A percentile compares a stretch with the other conserved stretches of the same genome.
phyloP scores from a whole-genome alignment of 1,140 invertebrate genomes.

The Drosophila oshimai region DNA sequence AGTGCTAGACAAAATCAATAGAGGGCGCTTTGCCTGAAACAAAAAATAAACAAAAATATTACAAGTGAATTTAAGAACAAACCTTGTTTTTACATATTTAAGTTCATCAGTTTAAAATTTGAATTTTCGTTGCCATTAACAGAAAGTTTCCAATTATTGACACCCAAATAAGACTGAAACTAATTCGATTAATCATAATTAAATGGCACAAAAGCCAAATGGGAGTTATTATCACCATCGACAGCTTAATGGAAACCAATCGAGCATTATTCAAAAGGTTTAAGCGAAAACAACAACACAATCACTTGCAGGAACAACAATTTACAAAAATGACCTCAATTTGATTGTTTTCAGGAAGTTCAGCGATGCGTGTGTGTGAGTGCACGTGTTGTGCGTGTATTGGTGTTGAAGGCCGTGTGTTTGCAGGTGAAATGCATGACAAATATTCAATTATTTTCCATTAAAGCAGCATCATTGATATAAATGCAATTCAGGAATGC shows the following conservation, averaged over 20 bases:
- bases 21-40: too few relatives aligned
- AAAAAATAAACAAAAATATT: too few relatives aligned
- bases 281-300: not conserved
- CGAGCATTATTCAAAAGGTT: slow-evolving; percentile 30
- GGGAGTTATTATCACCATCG: slow-evolving; percentile 13
- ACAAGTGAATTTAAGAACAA: too few relatives aligned
- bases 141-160: not conserved
- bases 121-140: not conserved
- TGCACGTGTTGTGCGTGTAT: not conserved
- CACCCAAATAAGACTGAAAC: not conserved
- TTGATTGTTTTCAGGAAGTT: slow-evolving; percentile 52
- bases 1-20: not conserved
- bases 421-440: slow-evolving; percentile 35
- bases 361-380: slow-evolving; percentile 24
- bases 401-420: slow-evolving; percentile 9
- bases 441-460: slow-evolving; percentile 74
- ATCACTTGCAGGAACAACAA: slow-evolving; percentile 27
- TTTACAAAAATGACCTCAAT: slow-evolving; percentile 57
- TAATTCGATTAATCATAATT: slow-evolving; percentile 18
- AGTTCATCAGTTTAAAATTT: too few relatives aligned
- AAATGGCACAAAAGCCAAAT: not conserved
- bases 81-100: too few relatives aligned
- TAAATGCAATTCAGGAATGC: slow-evolving; percentile 59
- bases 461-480: slow-evolving; percentile 65
- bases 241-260: slow-evolving; percentile 34